Evolutionary conservation across 2,797 vertebrate genomes (phyloP).

Genomic region (Sebastes cheni): DNA sequence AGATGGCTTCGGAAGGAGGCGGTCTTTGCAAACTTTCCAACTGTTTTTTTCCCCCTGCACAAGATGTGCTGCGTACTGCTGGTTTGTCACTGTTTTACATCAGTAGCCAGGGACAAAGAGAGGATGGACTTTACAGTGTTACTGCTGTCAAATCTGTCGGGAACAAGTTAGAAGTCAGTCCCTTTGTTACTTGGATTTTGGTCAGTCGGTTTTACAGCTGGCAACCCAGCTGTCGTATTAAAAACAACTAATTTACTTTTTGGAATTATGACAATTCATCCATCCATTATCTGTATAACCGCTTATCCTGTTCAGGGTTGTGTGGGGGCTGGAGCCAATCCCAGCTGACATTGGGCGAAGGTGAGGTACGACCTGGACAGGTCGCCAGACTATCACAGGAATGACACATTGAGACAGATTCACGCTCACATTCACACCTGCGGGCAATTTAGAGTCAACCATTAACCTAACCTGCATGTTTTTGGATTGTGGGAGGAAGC

Average conservation of each 20-base stretch:
- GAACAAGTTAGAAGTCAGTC: neutral
- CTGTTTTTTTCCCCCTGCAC: neutral
- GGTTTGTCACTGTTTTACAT: slow-evolving; percentile 1
- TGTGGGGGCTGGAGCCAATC: too few species aligned
- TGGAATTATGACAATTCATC: neutral
- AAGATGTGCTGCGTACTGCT: slow-evolving; percentile 2
- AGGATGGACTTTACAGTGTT: neutral
- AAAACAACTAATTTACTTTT: neutral
- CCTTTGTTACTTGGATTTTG: slow-evolving; percentile 1
- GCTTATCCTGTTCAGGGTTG: too few species aligned
- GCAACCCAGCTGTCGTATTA: neutral
- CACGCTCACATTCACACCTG: too few species aligned
- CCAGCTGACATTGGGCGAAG: too few species aligned
- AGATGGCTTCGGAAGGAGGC: slow-evolving; percentile 38
- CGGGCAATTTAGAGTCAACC: too few species aligned
- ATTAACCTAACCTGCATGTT: too few species aligned
- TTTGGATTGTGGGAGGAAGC: too few species aligned
- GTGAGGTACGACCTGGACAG: too few species aligned
- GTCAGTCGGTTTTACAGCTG: slow-evolving; percentile 3
- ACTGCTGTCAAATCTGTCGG: neutral
- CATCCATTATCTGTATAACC: too few species aligned
- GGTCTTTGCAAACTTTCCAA: slow-evolving; percentile 35
- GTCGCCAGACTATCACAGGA: too few species aligned
- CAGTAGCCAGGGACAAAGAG: neutral
- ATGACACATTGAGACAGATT: too few species aligned